Evolutionary conservation across 2,113 vertebrate species (phyloP).

Genomic region (Leucosticte australis): DNA sequence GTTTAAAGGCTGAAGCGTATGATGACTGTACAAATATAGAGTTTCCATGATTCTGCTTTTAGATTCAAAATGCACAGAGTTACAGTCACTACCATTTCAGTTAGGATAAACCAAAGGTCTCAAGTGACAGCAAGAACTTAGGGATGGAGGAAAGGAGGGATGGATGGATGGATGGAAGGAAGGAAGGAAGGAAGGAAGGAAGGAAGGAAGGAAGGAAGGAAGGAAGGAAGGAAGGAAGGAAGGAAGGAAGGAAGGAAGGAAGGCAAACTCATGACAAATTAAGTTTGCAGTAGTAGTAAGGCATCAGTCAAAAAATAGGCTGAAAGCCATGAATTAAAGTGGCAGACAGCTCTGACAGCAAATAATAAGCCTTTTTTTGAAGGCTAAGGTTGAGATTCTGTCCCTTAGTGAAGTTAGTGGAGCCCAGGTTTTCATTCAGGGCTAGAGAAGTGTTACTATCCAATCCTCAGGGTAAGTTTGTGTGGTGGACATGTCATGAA

Average conservation of each 20-base stretch:
- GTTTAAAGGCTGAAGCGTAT: not conserved
- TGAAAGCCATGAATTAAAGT: not conserved
- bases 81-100: not conserved
- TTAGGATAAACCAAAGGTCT: not conserved
- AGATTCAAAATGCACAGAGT: not conserved
- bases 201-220: not conserved
- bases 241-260: not conserved
- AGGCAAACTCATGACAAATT: not conserved
- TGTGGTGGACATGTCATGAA: not conserved
- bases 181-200: rapidly evolving
- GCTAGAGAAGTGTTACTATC: not conserved
- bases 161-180: not conserved
- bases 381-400: not conserved
- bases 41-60: not conserved
- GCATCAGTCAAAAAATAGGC: not conserved
- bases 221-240: not conserved
- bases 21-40: not conserved
- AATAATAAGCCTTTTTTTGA: not conserved
- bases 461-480: not conserved
- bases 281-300: not conserved
- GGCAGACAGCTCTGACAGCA: not conserved
- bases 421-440: not conserved
- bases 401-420: not conserved
- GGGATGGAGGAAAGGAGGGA: rapidly evolving
- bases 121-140: not conserved